Evolutionary conservation across 2,113 vertebrate species (phyloP).

Genomic region (Sinocyclocheilus maitianheensis): DNA sequence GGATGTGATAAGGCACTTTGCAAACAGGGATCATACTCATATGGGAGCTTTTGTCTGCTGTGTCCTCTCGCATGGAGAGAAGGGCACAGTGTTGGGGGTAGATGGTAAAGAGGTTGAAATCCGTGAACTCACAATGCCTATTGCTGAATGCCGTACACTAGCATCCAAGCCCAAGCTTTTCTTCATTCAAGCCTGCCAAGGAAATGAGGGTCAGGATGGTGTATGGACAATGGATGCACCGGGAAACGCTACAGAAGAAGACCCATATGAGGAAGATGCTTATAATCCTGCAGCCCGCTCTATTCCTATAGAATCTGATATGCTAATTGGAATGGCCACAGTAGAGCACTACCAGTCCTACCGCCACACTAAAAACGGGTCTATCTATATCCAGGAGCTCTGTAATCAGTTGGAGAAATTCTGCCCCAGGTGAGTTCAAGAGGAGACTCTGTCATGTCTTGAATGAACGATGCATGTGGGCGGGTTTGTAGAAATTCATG

Average conservation of each 20-base stretch:
- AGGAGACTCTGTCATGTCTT: neutral
- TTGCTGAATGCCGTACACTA: slow-evolving; percentile 68
- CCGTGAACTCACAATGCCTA: slow-evolving; percentile 61
- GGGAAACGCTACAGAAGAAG: neutral
- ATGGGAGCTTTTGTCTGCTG: slow-evolving; percentile 77
- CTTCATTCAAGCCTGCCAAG: slow-evolving; percentile 77
- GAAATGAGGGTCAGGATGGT: slow-evolving; percentile 48
- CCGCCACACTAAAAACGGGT: slow-evolving; percentile 52
- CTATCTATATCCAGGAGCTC: slow-evolving; percentile 72
- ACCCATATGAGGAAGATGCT: slow-evolving; percentile 55
- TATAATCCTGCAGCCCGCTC: rapidly evolving
- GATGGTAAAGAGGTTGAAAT: slow-evolving; percentile 64
- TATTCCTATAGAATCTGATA: slow-evolving; percentile 66
- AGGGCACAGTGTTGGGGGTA: slow-evolving; percentile 61
- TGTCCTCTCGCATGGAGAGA: slow-evolving; percentile 74
- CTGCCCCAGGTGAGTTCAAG: slow-evolving; percentile 64
- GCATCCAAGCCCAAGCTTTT: slow-evolving; percentile 77
- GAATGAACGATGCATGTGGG: neutral
- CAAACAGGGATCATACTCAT: slow-evolving; percentile 53
- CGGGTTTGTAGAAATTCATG: neutral
- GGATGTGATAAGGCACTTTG: neutral
- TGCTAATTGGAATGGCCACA: slow-evolving; percentile 72
- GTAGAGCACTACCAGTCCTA: slow-evolving; percentile 67
- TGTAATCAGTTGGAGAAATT: slow-evolving; percentile 63
- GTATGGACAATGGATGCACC: slow-evolving; percentile 45